A percentile compares a stretch with the other conserved stretches of the same genome.
Evolutionary conservation across 1,140 invertebrate genomes (phyloP).

Genomic region (Drosophila tristis): DNA sequence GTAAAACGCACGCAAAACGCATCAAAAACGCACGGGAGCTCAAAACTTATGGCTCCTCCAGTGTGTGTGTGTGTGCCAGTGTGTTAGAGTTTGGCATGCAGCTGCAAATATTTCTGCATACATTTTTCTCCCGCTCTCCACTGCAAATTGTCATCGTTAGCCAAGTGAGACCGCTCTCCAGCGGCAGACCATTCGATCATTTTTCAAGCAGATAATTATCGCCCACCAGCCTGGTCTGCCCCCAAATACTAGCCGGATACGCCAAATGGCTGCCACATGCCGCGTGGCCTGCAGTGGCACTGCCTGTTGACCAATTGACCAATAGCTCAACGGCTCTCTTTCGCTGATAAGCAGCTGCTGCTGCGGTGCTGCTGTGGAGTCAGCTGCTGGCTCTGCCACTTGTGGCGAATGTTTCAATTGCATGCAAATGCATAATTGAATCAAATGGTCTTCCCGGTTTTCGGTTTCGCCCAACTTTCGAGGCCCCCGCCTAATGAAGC

Average conservation of each 20-base stretch:
- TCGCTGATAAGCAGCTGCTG: slow-evolving; percentile 41
- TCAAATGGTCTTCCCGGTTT: slow-evolving; percentile 56
- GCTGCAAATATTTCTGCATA: slow-evolving; percentile 55
- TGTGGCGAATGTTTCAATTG: slow-evolving; percentile 67
- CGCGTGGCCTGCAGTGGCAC: slow-evolving; percentile 7
- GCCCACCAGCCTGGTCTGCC: slow-evolving; percentile 66
- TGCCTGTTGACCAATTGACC: slow-evolving; percentile 56
- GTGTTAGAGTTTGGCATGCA: slow-evolving; percentile 20
- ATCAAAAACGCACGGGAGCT: slow-evolving; percentile 51
- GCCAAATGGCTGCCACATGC: slow-evolving; percentile 37
- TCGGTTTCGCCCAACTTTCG: slow-evolving; percentile 44
- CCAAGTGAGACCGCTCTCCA: slow-evolving; percentile 46
- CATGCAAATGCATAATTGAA: slow-evolving; percentile 81
- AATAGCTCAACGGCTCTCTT: slow-evolving; percentile 49
- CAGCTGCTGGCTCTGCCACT: slow-evolving; percentile 7
- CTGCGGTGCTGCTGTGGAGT: slow-evolving; percentile 6
- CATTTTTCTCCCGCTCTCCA: slow-evolving; percentile 21
- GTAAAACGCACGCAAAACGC: slow-evolving; percentile 42
- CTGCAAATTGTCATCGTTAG: slow-evolving; percentile 74
- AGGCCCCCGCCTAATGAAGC: slow-evolving; percentile 68
- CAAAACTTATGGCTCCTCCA: background rate
- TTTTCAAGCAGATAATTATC: slow-evolving; percentile 77
- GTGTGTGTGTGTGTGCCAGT: background rate
- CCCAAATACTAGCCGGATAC: slow-evolving; percentile 47
- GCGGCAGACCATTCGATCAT: slow-evolving; percentile 67